Evolutionary conservation across 2,113 vertebrate species (phyloP).

Genomic region (Aspiorhynchus laticeps): DNA sequence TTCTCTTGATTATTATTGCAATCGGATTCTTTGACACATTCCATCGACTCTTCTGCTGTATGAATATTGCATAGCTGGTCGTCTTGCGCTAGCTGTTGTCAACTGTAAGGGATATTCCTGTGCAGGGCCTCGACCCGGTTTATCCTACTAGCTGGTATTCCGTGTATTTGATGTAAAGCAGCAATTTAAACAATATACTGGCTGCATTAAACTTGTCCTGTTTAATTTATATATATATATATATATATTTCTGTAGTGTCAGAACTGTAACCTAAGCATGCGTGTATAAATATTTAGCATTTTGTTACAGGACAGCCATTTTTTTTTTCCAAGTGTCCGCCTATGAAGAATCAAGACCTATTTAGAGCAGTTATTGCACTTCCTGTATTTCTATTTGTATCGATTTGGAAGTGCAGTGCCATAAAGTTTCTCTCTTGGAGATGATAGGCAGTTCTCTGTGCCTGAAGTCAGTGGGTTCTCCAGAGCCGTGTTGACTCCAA

Average conservation of each 20-base stretch:
- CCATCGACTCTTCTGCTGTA: conserved; percentile 11
- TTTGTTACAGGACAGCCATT: background rate
- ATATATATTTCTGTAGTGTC: conserved; percentile 12
- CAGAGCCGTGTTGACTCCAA: background rate
- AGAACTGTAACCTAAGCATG: conserved; percentile 26
- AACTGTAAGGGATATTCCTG: conserved; percentile 31
- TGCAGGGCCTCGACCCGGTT: conserved; percentile 9
- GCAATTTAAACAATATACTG: conserved; percentile 24
- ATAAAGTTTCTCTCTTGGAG: conserved; percentile 26
- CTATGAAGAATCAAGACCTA: background rate
- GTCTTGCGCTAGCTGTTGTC: conserved; percentile 36
- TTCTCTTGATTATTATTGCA: conserved; percentile 4
- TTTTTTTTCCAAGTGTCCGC: conserved; percentile 37
- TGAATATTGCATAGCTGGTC: conserved; percentile 32
- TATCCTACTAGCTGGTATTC: conserved; percentile 11
- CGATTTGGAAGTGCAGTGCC: conserved; percentile 50
- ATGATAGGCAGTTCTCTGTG: conserved; percentile 14
- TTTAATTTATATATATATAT: conserved; percentile 28
- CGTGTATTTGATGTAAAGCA: conserved; percentile 25
- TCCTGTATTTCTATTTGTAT: conserved; percentile 32
- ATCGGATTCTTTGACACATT: conserved; percentile 28
- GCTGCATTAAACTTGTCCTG: conserved; percentile 21
- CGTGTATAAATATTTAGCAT: conserved; percentile 48
- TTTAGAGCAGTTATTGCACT: background rate
- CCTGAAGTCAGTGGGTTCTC: background rate